A percentile compares a stretch with the other conserved stretches of the same genome.
phyloP scores from a whole-genome alignment of 2,888 invertebrate genomes.

The Drosophila quinaria region DNA sequence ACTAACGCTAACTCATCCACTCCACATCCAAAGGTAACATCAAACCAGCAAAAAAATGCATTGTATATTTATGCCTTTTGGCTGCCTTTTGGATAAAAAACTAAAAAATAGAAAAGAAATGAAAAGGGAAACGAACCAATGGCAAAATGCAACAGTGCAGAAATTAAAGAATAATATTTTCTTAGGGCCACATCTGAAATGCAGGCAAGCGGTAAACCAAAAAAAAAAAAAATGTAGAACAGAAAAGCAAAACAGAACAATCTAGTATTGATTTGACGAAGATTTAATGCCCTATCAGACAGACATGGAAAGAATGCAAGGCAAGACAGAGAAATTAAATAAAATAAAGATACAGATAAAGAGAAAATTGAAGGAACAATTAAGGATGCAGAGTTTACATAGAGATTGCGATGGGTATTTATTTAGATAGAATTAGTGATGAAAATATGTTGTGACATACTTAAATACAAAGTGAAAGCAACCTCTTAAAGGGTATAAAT shows the following conservation, averaged over 20 bases:
- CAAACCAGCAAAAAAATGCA: conserved; percentile 45
- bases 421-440: no score
- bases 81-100: conserved; percentile 37
- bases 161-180: conserved; percentile 81
- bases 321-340: neutral
- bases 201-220: conserved; percentile 68
- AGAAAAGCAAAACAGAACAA: conserved; percentile 11
- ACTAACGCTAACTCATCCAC: conserved; percentile 32
- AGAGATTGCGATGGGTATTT: no score
- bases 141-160: conserved; percentile 65
- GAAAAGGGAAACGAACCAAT: conserved; percentile 19
- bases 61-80: conserved; percentile 75
- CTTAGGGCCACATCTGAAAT: conserved; percentile 68
- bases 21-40: conserved; percentile 34
- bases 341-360: neutral
- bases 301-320: neutral
- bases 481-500: conserved; percentile 17
- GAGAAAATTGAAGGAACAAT: no score
- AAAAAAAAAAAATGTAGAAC: conserved; percentile 34
- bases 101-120: neutral
- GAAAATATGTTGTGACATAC: no score
- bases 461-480: neutral
- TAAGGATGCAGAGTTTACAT: no score
- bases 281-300: conserved; percentile 16
- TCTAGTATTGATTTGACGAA: conserved; percentile 4